A percentile compares a stretch with the other conserved stretches of the same genome.
Evolutionary conservation across 2,888 invertebrate species (phyloP).

Genomic region (Epicampocera succincta): DNA sequence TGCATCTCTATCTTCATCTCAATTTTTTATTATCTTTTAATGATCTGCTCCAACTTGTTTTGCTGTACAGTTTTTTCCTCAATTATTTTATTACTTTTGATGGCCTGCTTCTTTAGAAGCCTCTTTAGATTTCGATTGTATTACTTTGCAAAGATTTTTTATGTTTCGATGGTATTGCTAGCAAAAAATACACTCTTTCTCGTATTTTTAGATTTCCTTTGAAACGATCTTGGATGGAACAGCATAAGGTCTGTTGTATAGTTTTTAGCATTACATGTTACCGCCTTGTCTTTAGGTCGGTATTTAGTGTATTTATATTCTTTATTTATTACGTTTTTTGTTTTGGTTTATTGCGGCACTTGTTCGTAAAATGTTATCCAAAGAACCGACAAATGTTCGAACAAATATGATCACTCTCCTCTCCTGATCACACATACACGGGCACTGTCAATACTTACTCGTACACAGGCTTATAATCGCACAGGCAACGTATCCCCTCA

Average conservation of each 20-base stretch:
- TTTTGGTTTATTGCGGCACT: conserved; percentile 64
- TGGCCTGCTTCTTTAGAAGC: conserved; percentile 54
- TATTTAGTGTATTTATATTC: conserved; percentile 33
- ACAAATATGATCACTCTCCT: conserved; percentile 66
- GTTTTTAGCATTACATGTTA: conserved; percentile 58
- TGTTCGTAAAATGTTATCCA: conserved; percentile 59
- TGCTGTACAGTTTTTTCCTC: conserved; percentile 7
- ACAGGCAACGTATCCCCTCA: conserved; percentile 25
- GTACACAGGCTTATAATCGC: conserved; percentile 4
- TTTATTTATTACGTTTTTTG: conserved; percentile 19
- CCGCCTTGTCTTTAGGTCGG: conserved; percentile 46
- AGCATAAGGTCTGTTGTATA: conserved; percentile 37
- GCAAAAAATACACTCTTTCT: conserved; percentile 63
- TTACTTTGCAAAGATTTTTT: conserved; percentile 54
- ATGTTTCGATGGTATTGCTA: conserved; percentile 37
- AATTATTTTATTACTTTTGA: conserved; percentile 46
- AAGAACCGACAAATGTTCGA: conserved; percentile 53
- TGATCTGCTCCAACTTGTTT: conserved; percentile 42
- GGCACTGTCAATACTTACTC: conserved; percentile 1
- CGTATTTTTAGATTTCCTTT: conserved; percentile 56
- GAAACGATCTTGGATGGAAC: conserved; percentile 49
- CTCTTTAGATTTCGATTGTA: conserved; percentile 45
- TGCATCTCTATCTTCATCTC: conserved; percentile 3
- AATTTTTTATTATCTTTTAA: conserved; percentile 39
- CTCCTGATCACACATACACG: conserved; percentile 43